Evolutionary conservation across 2,113 vertebrate species (phyloP), one percentile per base, ranked within the genome.

Genomic region (Malurus cyaneus): DNA sequence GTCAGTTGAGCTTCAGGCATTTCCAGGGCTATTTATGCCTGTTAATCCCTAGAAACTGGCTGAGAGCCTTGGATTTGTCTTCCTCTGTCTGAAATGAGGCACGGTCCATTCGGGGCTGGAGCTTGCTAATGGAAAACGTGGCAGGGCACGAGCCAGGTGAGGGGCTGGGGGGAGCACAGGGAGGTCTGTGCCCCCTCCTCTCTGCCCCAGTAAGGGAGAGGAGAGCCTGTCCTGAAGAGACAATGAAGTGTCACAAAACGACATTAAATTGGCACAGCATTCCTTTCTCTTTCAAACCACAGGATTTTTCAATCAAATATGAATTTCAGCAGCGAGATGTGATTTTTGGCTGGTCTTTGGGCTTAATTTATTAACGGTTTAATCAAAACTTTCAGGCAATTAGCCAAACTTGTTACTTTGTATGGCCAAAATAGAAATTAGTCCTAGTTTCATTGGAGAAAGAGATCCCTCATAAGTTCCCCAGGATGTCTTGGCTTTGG

Each of bases 281-380:
- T 36, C 15, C 24, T 71, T 80, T 80, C 61, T 88, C 39, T 54
- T 74, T 57, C 53, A 89, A 82, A 64, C 61, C 76, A 61, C 74
- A 82, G 73, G 47, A 59, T 93, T 96, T 94, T 96, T 80, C 60
- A 74, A 80, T 96, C 60, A 77, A 80, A 72, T 62, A 62, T 8
- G 31, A 67, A 73, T 85, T 94, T 95, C 80, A 95, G 42, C 29
- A 86, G 34, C 0, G 7, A 92, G 59, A 94, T 83, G 87, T 86
- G 81, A 77, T 85, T 92, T 96, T 95, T 91, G 91, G 87, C 74
- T 70, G 16, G 64, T 87, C 46, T 15, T 72, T 70, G 77, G 39
- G n/a, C 52, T 92, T 88, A 90, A 80, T 83, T 94, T 93, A 89
- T 94, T 92, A 93, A 89, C 54, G 67, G 32, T 80, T 94, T 89